Conservation (phyloP, 2,888 invertebrate genomes). For the Podotricha telesiphe region DNA sequence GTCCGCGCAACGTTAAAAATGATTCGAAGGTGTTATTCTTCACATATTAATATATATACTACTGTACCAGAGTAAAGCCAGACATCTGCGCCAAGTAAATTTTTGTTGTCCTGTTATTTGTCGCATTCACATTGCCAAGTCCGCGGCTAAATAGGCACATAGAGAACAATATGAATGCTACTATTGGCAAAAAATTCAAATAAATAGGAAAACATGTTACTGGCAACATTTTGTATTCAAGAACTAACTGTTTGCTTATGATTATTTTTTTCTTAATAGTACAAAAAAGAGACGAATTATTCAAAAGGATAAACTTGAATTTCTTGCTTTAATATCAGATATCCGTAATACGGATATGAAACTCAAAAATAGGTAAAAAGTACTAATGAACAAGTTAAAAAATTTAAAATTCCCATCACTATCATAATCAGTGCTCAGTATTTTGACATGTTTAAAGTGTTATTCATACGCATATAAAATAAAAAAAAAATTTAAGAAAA, state of each 20-base stretch:
- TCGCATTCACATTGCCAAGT: conserved; percentile 12
- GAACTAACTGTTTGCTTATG: not conserved
- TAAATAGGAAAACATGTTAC: not conserved
- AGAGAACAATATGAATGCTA: not conserved
- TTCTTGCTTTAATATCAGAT: too few species aligned
- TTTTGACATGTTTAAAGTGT: too few species aligned
- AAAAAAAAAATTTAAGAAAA: too few species aligned
- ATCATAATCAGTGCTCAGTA: too few species aligned
- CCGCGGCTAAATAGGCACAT: conserved; percentile 18
- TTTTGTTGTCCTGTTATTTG: conserved; percentile 13
- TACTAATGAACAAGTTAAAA: too few species aligned
- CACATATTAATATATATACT: not conserved
- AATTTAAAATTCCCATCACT: too few species aligned
- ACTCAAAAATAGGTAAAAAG: too few species aligned
- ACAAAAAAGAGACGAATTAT: not conserved
- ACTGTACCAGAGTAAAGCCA: not conserved
- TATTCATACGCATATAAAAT: too few species aligned
- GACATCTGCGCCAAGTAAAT: conserved; percentile 2
- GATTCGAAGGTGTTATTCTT: too few species aligned
- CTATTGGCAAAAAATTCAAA: conserved; percentile 17
- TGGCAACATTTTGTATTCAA: conserved; percentile 7
- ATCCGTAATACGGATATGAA: too few species aligned
- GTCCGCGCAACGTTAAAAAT: too few species aligned
- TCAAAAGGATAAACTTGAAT: not conserved
- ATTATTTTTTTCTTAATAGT: not conserved